Conservation (phyloP, 2,888 invertebrate genomes). For the Spisula solida region DNA sequence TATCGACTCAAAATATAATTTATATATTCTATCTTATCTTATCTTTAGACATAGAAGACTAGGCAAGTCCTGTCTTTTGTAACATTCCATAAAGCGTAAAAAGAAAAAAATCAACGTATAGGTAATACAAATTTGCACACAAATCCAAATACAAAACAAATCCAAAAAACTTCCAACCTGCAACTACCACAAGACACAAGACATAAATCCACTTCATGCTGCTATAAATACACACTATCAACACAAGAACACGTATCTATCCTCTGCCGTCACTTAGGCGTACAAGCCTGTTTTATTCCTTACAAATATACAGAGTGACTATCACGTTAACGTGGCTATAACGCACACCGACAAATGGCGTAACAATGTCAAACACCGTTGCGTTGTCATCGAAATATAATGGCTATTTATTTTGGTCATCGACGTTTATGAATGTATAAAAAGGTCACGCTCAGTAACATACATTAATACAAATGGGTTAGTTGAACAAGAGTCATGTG, state of each 20-base stretch:
- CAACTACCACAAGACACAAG: background rate
- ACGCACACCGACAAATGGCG: background rate
- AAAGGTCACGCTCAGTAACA: background rate
- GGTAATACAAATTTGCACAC: background rate
- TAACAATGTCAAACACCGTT: background rate
- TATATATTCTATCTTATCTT: no score
- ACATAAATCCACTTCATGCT: constrained; percentile 21
- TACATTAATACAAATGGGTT: background rate
- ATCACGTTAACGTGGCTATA: background rate
- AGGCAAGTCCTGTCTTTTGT: no score
- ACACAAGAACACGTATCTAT: background rate
- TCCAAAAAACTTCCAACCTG: background rate
- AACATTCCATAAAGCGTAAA: no score
- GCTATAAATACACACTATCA: background rate
- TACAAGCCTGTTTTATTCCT: background rate
- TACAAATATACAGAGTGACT: background rate
- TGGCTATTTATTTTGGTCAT: background rate
- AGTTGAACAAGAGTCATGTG: background rate
- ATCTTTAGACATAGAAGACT: no score
- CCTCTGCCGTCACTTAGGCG: background rate
- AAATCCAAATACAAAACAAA: background rate
- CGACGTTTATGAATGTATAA: background rate
- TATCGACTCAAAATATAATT: no score
- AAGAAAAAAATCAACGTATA: no score
- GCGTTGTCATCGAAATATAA: background rate